Conservation (phyloP, 2,113 vertebrate genomes). For the Setophaga coronata region DNA sequence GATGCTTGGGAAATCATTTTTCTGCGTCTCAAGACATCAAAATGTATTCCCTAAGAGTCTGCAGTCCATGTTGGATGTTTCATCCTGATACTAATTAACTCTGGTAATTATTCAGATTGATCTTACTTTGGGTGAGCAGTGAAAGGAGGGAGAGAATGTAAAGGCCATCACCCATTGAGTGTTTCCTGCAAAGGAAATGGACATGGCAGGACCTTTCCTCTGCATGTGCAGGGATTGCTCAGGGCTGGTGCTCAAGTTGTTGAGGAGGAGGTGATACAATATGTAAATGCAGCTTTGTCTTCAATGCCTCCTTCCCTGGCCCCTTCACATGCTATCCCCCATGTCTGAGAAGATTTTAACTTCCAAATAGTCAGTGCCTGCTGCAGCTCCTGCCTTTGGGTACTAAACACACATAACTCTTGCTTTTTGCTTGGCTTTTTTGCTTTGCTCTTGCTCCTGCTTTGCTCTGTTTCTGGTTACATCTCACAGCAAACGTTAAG, state of each 20-base stretch:
- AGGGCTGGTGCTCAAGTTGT: background rate
- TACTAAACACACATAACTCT: background rate
- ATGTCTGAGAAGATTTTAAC: background rate
- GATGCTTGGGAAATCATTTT: background rate
- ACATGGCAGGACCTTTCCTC: background rate
- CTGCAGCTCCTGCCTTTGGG: background rate
- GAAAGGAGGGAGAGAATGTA: background rate
- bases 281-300: background rate
- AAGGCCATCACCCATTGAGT: accelerated
- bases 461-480: too few species aligned
- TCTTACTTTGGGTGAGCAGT: background rate
- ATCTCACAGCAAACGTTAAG: too few species aligned
- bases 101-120: background rate
- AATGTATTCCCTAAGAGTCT: background rate
- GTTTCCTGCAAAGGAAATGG: background rate
- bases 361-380: background rate
- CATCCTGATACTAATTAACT: background rate
- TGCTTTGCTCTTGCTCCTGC: too few species aligned
- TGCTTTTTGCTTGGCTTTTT: too few species aligned
- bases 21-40: background rate
- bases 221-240: background rate
- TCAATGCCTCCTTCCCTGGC: background rate
- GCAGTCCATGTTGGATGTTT: background rate
- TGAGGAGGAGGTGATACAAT: background rate
- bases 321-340: background rate